Base-by-base conservation (phyloP, 2,797 vertebrate species). In the Spatula versicolor region DNA sequence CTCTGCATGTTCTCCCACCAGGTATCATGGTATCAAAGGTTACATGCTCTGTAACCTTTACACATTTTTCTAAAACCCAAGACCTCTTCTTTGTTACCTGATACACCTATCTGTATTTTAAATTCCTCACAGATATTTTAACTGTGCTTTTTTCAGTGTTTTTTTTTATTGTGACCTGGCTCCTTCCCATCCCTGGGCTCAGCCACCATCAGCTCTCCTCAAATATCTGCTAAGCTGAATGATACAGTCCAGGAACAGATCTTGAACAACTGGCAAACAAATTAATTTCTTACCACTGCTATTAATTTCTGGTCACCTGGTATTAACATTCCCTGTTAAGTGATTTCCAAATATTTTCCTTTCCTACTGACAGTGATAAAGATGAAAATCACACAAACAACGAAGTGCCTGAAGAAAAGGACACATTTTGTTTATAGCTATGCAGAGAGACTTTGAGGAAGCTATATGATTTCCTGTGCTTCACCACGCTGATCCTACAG, bases 11-110 rank as follows among this genome's bases (percentile, higher is more conserved):
- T 77, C 39, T 86, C 22, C 30, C 62, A 67, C 19, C 28, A 74
- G 33, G 17, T 45, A 55, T 28, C 84, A 88, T 35, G 33, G 33
- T 35, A 35, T 35, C 33, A 35, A 35, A 35, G 33, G 33, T 35
- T 35, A 28, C 41, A 20, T 0, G 0, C 17, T 69, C 33, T 59
- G 20, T 46, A 80, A 52, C 26, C 33, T n/a, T 46, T 8, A 18
- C 19, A 39, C 4, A 35, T 37, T 37, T 59, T 75, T 64, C 64
- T 64, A 48, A 54, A 64, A n/a, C 10, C 10, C 54, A 26, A 63
- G 18, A 55, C 8, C 25, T 63, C 56, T 31, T 46, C 60, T 77
- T 87, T 83, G 31, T 33, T 77, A 72, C 54, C 4, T 7, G 43
- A 58, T 58, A 45, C 11, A 54, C 17, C 52, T 20, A 55, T 17